Evolutionary conservation across 2,888 invertebrate species (phyloP).

Genomic region (Cheilosia scutellata): DNA sequence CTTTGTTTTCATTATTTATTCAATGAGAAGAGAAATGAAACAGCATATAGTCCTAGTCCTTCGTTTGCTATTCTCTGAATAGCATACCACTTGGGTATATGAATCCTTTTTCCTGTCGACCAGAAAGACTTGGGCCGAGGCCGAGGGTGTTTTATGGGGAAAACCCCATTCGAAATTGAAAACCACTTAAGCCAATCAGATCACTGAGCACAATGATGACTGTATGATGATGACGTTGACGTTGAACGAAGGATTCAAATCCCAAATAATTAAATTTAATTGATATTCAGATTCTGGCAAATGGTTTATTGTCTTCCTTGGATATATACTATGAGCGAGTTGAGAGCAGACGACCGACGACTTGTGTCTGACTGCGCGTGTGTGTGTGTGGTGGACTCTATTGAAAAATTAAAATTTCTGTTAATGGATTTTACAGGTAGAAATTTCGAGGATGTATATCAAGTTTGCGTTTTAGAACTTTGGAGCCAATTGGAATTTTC

Average conservation of each 20-base stretch:
- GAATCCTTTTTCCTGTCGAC: slow-evolving; percentile 58
- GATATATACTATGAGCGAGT: not conserved
- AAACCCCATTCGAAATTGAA: slow-evolving; percentile 70
- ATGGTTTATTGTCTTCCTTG: slow-evolving; percentile 68
- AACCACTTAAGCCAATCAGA: slow-evolving; percentile 75
- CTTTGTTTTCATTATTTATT: slow-evolving; percentile 75
- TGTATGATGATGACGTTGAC: slow-evolving; percentile 16
- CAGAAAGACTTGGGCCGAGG: slow-evolving; percentile 4
- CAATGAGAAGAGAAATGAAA: slow-evolving; percentile 60
- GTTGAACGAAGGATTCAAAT: slow-evolving; percentile 34
- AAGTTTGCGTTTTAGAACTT: slow-evolving; percentile 33
- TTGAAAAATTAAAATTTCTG: slow-evolving; percentile 63
- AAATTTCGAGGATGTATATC: slow-evolving; percentile 3
- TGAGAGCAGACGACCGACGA: not conserved
- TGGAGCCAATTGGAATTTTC: slow-evolving; percentile 28
- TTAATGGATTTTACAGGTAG: slow-evolving; percentile 67
- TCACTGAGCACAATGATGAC: slow-evolving; percentile 41
- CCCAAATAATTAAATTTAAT: slow-evolving; percentile 74
- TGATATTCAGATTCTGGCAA: slow-evolving; percentile 72
- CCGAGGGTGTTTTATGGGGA: slow-evolving; percentile 18
- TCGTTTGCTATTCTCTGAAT: slow-evolving; percentile 33
- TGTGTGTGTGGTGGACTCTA: slow-evolving; percentile 37
- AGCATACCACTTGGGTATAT: slow-evolving; percentile 24
- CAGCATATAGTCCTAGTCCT: slow-evolving; percentile 31
- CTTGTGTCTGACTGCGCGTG: not conserved